Evolutionary conservation across 1,140 invertebrate species (phyloP), one percentile per base, ranked within the genome.

Genomic region (Lysiphlebus fabarum): DNA sequence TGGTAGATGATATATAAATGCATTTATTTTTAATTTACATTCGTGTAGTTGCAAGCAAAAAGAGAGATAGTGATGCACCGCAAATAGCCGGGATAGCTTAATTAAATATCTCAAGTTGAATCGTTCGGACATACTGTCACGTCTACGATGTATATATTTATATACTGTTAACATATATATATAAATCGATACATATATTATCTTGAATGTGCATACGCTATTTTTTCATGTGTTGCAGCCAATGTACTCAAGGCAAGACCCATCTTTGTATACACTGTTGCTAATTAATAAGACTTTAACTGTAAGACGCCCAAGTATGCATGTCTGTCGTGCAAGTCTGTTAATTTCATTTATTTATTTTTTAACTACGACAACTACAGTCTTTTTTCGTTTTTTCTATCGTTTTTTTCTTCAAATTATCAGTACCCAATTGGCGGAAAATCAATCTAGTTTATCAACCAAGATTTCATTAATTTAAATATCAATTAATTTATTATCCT

Each of bases 211-310:
- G 53, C 53, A 42, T 43, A 45, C 43, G 36, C 43, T 45, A 8
- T 34, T 50, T 49, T 33, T 56, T 33, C 53, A 56, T 56, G 63
- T 62, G 59, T 64, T 62, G 62, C 63, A 54, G 56, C 57, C 33
- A 12, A 12, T 33, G 37, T 14, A 40, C 7, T 8, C 0, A 8
- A 7, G 38, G 49, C 53, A 44, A 58, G 63, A 64, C 63, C 63
- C 59, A 64, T 56, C 59, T 48, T 59, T 56, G 34, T 61, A 41
- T 59, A 58, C 56, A 42, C 63, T 62, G 63, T 59, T 57, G 63
- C 60, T 65, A 65, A 65, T 65, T 65, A 65, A 65, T 65, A 65
- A 62, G 63, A 65, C 63, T 65, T 65, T 65, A 65, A 65, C 63
- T 60, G 58, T 62, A 60, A 59, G 58, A 65, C 60, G 60, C 36